These are phyloP conservation scores for Gobionotothen gibberifrons DNA, from an alignment of 2,797 vertebrate species.

Conservation along the genomic window DNA sequence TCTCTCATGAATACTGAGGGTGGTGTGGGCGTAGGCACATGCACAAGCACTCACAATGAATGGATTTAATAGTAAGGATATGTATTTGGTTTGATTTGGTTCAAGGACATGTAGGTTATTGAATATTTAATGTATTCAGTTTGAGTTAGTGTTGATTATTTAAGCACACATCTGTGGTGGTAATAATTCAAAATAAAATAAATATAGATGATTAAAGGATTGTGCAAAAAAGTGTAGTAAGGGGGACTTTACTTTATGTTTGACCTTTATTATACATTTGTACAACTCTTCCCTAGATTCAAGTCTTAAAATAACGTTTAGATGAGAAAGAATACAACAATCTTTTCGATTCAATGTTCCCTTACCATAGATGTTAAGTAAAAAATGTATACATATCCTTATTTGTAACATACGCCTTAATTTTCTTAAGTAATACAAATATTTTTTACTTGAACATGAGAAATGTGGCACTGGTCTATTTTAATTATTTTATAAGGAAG, in stretches of 20 bases:
- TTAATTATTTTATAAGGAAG: no score
- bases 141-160: conserved; percentile 23
- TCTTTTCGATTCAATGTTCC: no score
- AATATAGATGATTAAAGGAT: not conserved
- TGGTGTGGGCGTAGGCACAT: not conserved
- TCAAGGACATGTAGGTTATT: conserved; percentile 14
- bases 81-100: conserved; percentile 5
- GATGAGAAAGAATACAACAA: no score
- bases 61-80: not conserved
- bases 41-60: conserved; percentile 6
- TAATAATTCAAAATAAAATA: not conserved
- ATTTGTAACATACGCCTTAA: no score
- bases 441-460: no score
- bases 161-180: not conserved
- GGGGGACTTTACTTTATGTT: no score
- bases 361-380: no score
- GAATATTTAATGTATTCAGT: conserved; percentile 29
- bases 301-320: not conserved
- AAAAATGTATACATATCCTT: no score
- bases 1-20: conserved; percentile 1
- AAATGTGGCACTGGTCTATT: no score
- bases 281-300: not conserved
- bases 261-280: not conserved
- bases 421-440: no score
- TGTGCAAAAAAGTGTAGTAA: not conserved